Conservation (phyloP, 2,888 invertebrate genomes). For the Epirrita christyi region DNA sequence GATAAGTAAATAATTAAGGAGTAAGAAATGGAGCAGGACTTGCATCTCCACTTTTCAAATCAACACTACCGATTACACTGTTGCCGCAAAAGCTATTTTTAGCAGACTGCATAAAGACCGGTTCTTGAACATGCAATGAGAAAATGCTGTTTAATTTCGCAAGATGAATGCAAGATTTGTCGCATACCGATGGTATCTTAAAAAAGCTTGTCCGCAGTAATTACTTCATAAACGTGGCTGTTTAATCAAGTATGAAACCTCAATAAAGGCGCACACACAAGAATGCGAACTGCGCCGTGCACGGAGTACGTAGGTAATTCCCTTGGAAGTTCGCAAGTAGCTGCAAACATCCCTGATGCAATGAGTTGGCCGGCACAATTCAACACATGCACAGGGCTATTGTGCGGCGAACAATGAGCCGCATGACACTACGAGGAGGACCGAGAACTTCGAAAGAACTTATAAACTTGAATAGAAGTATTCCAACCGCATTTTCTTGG, state of each 20-base stretch:
- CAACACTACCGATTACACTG: constrained; percentile 25
- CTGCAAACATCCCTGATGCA: constrained; percentile 44
- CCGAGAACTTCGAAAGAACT: constrained; percentile 73
- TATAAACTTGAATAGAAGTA: constrained; percentile 74
- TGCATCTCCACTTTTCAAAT: constrained; percentile 18
- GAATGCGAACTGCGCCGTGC: constrained; percentile 13
- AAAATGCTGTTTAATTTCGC: constrained; percentile 29
- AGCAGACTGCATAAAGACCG: constrained; percentile 17
- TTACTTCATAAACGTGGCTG: constrained; percentile 3
- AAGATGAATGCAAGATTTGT: constrained; percentile 14
- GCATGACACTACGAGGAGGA: constrained; percentile 67
- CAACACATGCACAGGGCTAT: constrained; percentile 70
- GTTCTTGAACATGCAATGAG: constrained; percentile 21
- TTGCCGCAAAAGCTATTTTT: constrained; percentile 24
- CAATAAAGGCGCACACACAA: constrained; percentile 14
- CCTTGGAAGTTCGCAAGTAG: constrained; percentile 29
- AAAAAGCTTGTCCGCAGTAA: constrained; percentile 19
- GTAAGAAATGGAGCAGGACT: constrained; percentile 6
- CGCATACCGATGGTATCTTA: constrained; percentile 5
- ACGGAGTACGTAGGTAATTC: constrained; percentile 33
- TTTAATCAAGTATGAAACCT: constrained; percentile 25
- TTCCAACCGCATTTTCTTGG: constrained; percentile 61
- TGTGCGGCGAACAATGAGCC: constrained; percentile 73
- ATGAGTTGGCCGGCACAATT: constrained; percentile 68
- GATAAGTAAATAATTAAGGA: constrained; percentile 4